A percentile compares a stretch with the other conserved stretches of the same genome.
Evolutionary conservation across 1,140 invertebrate species (phyloP).

Genomic region (Formica selysi): DNA sequence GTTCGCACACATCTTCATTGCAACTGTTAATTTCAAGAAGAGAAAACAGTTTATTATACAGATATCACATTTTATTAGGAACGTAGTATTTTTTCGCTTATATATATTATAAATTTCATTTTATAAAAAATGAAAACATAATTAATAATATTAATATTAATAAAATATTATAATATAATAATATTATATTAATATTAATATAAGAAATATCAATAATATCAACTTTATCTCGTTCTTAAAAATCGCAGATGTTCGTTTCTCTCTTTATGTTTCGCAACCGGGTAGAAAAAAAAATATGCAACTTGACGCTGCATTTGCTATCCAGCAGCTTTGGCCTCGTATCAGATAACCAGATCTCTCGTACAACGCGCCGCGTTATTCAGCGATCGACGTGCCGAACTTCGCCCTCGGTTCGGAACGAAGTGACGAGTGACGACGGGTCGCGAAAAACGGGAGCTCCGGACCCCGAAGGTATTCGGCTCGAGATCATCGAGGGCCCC

Average conservation of each 20-base stretch:
- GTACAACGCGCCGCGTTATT: not conserved
- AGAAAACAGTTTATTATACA: not conserved
- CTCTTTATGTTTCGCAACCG: not conserved
- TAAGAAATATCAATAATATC: not conserved
- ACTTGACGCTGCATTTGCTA: not conserved
- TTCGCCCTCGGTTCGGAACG: constrained; percentile 5
- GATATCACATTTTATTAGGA: not conserved
- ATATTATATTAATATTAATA: too few species aligned
- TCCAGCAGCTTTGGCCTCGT: not conserved
- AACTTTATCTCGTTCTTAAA: not conserved
- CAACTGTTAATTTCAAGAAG: not conserved
- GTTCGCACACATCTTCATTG: not conserved
- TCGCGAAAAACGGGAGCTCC: constrained; percentile 47
- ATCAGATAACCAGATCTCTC: constrained; percentile 5
- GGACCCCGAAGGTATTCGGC: constrained; percentile 70
- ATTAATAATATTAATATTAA: too few species aligned
- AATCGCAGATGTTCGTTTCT: not conserved
- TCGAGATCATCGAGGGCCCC: constrained; percentile 59
- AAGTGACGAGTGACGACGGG: constrained; percentile 31
- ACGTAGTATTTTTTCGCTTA: not conserved
- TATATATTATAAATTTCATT: not conserved
- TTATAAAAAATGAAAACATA: not conserved
- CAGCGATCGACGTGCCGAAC: constrained; percentile 21
- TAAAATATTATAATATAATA: too few species aligned
- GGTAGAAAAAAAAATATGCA: not conserved